phyloP scores from a whole-genome alignment of 2,113 vertebrate species.

The Tympanuchus pallidicinctus region DNA sequence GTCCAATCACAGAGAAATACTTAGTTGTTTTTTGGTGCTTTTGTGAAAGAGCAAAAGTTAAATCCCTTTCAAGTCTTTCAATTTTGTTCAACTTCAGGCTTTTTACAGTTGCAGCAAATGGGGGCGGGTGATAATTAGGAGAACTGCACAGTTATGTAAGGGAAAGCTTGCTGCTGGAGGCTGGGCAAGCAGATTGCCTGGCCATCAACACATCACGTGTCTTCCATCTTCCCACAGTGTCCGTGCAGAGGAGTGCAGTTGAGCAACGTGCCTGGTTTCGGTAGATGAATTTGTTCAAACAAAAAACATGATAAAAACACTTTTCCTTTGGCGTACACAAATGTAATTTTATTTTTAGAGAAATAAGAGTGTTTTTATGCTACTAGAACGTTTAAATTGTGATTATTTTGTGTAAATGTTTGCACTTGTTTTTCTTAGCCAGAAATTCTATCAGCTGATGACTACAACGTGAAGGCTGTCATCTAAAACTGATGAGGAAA shows the following conservation, averaged over 20 bases:
- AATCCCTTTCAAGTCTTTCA: background rate
- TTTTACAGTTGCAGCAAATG: constrained; percentile 63
- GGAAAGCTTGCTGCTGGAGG: constrained; percentile 33
- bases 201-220: constrained; percentile 39
- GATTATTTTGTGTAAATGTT: constrained; percentile 42
- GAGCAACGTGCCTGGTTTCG: background rate
- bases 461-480: background rate
- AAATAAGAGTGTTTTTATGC: background rate
- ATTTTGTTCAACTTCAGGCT: constrained; percentile 15
- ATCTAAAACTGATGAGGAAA: background rate
- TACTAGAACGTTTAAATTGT: background rate
- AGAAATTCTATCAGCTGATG: background rate
- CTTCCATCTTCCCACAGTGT: constrained; percentile 61
- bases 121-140: constrained; percentile 61
- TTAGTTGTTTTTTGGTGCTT: background rate
- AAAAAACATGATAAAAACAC: background rate
- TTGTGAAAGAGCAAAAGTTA: constrained; percentile 4
- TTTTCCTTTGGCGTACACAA: background rate
- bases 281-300: constrained; percentile 8
- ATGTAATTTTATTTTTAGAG: background rate
- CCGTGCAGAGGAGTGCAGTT: constrained; percentile 59
- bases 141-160: constrained; percentile 61
- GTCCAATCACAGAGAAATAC: background rate
- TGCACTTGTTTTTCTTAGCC: background rate
- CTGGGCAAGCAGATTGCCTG: constrained; percentile 63